phyloP scores from a whole-genome alignment of 2,113 vertebrate species.

The Eulemur macaco region DNA sequence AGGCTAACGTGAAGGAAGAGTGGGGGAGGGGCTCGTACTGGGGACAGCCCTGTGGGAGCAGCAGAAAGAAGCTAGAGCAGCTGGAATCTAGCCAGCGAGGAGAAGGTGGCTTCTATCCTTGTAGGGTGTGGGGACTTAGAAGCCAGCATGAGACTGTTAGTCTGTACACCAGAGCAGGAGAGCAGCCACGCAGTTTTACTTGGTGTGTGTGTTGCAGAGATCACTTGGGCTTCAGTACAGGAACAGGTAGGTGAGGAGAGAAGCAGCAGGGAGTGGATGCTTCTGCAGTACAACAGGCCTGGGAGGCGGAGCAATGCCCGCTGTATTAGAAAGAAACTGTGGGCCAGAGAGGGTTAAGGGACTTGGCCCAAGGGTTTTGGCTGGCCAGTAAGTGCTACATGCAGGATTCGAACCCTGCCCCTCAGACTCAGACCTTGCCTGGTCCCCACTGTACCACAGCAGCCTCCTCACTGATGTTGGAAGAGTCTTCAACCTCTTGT shows the following conservation, averaged over 20 bases:
- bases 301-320: not conserved
- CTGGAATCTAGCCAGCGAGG: not conserved
- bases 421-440: not conserved
- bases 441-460: not conserved
- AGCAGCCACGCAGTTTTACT: not conserved
- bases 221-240: not conserved
- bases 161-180: not conserved
- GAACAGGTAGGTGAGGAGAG: not conserved
- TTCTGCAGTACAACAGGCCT: not conserved
- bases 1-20: not conserved
- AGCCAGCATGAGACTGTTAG: not conserved
- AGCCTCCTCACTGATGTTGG: fast-evolving
- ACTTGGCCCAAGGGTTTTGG: too few relatives aligned
- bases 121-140: not conserved
- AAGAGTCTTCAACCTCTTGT: fast-evolving
- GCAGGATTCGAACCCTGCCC: not conserved
- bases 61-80: not conserved
- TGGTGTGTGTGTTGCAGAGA: not conserved
- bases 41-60: fast-evolving
- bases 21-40: not conserved
- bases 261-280: too few relatives aligned
- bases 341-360: not conserved
- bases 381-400: not conserved
- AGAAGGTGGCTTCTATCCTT: too few relatives aligned
- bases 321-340: not conserved